Evolutionary conservation across 2,113 vertebrate species (phyloP).

Genomic region (Macquaria australasica): DNA sequence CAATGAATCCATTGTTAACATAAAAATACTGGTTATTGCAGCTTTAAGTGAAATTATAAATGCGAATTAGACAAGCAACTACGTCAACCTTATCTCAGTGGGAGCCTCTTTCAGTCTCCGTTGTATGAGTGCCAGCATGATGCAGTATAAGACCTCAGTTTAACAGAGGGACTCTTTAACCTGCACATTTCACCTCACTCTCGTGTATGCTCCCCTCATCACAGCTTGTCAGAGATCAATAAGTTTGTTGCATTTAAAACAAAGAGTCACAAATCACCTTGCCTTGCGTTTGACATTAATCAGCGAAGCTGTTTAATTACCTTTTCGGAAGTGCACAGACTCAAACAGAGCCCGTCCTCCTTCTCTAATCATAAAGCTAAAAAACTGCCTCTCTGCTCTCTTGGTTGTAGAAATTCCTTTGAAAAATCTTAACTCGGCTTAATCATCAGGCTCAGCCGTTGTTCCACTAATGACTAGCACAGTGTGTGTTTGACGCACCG

Average conservation of each 20-base stretch:
- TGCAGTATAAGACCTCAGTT: background rate
- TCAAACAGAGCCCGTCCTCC: slow-evolving; percentile 31
- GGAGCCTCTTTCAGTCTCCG: background rate
- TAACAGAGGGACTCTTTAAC: background rate
- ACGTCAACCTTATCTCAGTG: background rate
- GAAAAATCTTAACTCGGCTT: slow-evolving; percentile 54
- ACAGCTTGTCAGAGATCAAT: slow-evolving; percentile 10
- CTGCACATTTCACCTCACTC: background rate
- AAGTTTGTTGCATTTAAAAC: slow-evolving; percentile 34
- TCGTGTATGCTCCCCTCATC: background rate
- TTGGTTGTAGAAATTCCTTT: slow-evolving; percentile 45
- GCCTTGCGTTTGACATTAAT: slow-evolving; percentile 54
- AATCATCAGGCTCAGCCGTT: slow-evolving; percentile 57
- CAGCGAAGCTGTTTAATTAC: slow-evolving; percentile 38
- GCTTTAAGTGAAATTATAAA: too few relatives aligned
- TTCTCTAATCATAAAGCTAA: slow-evolving; percentile 28
- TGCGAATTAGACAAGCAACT: background rate
- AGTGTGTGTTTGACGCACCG: slow-evolving; percentile 62
- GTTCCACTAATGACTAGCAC: slow-evolving; percentile 69
- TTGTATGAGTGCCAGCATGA: background rate
- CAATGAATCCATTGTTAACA: too few relatives aligned
- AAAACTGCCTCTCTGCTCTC: slow-evolving; percentile 32
- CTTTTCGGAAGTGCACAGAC: background rate
- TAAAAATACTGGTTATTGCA: too few relatives aligned
- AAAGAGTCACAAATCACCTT: slow-evolving; percentile 22